These are phyloP conservation scores for Catagonus wagneri DNA, from an alignment of 2,113 vertebrate species.

Conservation along the genomic window DNA sequence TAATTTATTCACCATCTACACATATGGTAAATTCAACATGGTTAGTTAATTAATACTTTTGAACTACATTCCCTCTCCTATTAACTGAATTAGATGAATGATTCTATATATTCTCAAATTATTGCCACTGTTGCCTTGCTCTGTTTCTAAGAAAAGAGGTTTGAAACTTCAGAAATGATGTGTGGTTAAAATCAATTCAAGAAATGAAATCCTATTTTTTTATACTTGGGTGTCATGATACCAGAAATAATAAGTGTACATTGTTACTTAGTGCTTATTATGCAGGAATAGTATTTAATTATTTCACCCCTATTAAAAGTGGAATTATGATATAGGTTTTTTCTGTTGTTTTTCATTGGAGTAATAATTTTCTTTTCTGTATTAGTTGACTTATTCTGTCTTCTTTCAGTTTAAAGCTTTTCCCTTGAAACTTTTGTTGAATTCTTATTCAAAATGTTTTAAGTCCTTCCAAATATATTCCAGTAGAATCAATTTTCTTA, in stretches of 20 bases:
- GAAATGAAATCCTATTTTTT: not conserved
- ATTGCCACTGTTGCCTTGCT: accelerated
- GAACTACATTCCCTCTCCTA: not conserved
- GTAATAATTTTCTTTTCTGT: not conserved
- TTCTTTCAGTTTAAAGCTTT: not conserved
- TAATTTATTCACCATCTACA: constrained; percentile 28
- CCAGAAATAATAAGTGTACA: not conserved
- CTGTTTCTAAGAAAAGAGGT: not conserved
- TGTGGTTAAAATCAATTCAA: not conserved
- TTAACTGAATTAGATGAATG: not conserved
- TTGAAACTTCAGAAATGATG: not conserved
- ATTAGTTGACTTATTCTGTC: not conserved
- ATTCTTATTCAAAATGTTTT: not conserved
- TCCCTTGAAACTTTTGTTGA: not conserved
- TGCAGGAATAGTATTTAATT: not conserved
- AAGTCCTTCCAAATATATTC: too few relatives aligned
- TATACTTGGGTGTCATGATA: not conserved
- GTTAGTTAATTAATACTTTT: not conserved
- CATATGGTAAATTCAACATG: not conserved
- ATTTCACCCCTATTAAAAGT: not conserved
- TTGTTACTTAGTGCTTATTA: not conserved
- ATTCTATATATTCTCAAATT: not conserved
- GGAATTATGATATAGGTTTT: not conserved
- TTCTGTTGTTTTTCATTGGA: not conserved
- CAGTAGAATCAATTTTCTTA: too few relatives aligned